Evolutionary conservation across 2,113 vertebrate genomes (phyloP).

Genomic region (Microcebus lehilahytsara): DNA sequence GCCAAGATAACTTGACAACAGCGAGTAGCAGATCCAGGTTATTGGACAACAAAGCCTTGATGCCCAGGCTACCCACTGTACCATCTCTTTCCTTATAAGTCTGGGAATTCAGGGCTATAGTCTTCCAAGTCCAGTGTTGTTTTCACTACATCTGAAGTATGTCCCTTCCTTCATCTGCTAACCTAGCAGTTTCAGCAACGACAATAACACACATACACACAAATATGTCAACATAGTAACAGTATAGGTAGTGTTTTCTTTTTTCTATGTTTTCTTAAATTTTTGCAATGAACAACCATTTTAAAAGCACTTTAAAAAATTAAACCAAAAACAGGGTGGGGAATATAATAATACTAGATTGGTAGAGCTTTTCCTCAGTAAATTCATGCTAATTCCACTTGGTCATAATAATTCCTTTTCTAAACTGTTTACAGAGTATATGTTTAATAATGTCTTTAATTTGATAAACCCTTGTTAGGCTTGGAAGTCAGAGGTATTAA

Average conservation of each 20-base stretch:
- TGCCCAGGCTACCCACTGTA: neutral
- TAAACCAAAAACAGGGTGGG: neutral
- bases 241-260: neutral
- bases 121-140: neutral
- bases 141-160: neutral
- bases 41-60: neutral
- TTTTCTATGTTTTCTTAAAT: neutral
- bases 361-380: constrained; percentile 2
- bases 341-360: neutral
- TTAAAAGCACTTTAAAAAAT: neutral
- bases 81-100: neutral
- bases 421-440: neutral
- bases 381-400: neutral
- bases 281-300: neutral
- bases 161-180: neutral
- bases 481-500: neutral
- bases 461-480: neutral
- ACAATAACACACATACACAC: neutral
- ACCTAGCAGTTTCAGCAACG: neutral
- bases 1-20: neutral
- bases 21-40: neutral
- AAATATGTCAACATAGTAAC: neutral
- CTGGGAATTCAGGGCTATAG: neutral
- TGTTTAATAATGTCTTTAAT: neutral
- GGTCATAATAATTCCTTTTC: neutral